Evolutionary conservation across 2,113 vertebrate genomes (phyloP).

Genomic region (Rhynchopsitta pachyrhyncha): DNA sequence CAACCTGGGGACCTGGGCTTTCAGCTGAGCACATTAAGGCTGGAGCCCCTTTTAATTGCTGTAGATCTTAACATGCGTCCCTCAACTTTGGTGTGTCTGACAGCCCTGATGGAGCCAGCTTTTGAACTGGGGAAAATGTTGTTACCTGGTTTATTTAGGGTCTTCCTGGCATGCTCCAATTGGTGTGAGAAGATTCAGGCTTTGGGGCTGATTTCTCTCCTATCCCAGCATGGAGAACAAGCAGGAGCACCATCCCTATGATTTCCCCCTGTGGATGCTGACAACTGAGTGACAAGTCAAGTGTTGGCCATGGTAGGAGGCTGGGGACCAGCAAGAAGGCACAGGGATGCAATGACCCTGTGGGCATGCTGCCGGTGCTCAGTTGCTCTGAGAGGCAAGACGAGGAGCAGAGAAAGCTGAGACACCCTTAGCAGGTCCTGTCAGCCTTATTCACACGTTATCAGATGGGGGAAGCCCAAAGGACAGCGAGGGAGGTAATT

Average conservation of each 20-base stretch:
- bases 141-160: not conserved
- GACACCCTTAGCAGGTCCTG: slow-evolving; percentile 64
- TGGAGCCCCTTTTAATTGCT: slow-evolving; percentile 30
- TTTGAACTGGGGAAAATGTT: rapidly evolving
- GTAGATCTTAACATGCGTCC: not conserved
- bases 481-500: slow-evolving; percentile 51
- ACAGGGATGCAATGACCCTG: not conserved
- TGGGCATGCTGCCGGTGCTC: not conserved
- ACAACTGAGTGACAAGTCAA: not conserved
- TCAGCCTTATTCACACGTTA: slow-evolving; percentile 70
- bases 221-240: not conserved
- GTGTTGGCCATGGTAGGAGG: not conserved
- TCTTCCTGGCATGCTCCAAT: rapidly evolving
- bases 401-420: slow-evolving; percentile 23
- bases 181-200: not conserved
- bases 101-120: not conserved
- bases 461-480: slow-evolving; percentile 71
- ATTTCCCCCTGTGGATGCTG: rapidly evolving
- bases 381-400: not conserved
- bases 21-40: slow-evolving; percentile 41
- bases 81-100: not conserved
- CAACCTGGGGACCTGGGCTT: slow-evolving; percentile 24
- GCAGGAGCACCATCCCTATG: not conserved
- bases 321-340: not conserved
- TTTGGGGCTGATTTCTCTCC: not conserved